A percentile compares a stretch with the other conserved stretches of the same genome.
These are phyloP conservation scores for Thereva nobilitata DNA, from an alignment of 2,888 invertebrate species.

Conservation along the genomic window DNA sequence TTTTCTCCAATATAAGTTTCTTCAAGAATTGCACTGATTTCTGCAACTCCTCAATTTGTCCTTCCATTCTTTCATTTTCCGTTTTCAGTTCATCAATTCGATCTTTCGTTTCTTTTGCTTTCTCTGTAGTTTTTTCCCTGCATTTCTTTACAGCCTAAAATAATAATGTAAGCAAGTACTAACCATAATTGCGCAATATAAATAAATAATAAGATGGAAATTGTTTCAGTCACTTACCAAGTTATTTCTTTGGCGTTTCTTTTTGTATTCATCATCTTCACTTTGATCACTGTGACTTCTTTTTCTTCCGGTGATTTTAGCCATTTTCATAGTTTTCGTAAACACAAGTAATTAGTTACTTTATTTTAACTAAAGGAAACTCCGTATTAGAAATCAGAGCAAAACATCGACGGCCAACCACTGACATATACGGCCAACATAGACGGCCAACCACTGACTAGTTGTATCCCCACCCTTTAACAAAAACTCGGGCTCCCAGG, in stretches of 20 bases:
- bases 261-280: conserved; percentile 19
- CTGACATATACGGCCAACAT: too few relatives aligned
- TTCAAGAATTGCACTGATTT: conserved; percentile 49
- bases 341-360: neutral
- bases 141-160: conserved; percentile 55
- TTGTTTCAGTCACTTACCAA: neutral
- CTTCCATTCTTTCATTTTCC: conserved; percentile 49
- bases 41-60: conserved; percentile 49
- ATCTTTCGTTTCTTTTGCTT: conserved; percentile 52
- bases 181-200: neutral
- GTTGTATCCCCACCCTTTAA: too few relatives aligned
- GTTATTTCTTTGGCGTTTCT: conserved; percentile 11
- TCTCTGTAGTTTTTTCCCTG: conserved; percentile 53
- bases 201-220: neutral
- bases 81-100: conserved; percentile 50
- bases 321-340: neutral
- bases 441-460: too few relatives aligned
- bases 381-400: too few relatives aligned
- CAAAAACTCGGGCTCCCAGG: too few relatives aligned
- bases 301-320: conserved; percentile 53
- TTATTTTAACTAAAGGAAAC: too few relatives aligned
- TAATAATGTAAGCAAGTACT: neutral
- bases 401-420: too few relatives aligned
- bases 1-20: conserved; percentile 49
- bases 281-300: conserved; percentile 51